Evolutionary conservation across 2,113 vertebrate genomes (phyloP), one percentile per base, ranked within the genome.

Genomic region (Lampris incognitus): DNA sequence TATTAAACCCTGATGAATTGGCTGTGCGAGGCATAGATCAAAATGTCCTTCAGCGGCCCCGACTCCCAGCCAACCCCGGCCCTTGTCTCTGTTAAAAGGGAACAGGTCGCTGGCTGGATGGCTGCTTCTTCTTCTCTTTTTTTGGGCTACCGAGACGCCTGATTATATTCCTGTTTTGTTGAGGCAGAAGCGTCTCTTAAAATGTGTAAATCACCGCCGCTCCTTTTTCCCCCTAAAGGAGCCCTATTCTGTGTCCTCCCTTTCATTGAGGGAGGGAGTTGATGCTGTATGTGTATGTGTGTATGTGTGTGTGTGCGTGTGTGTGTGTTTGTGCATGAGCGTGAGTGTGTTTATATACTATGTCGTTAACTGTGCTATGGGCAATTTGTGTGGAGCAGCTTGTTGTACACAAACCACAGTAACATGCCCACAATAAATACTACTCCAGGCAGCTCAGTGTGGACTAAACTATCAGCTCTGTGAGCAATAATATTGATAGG

Each of bases 1-100:
- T 94, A 94, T 94, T 95, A 95, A 94, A 92, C 88, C 91, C 91
- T 92, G 94, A 94, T 94, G 94, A 94, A 95, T 94, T 92, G 93
- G 89, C 91, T 90, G 90, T 92, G 92, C 91, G 89, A 93, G 90
- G 92, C 90, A 91, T 91, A 93, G 92, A 93, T 94, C 93, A 93
- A 24, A 24, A 88, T 93, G 93, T 93, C 91, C 92, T 92, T 92
- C 92, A 94, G 92, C 93, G 24, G 24, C 91, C 92, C 89, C 85
- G 88, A 89, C 91, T 86, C 90, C 90, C 85, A 92, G 87, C 57
- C 78, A 90, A 78, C 89, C 86, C 63, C 1, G 87, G 91, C 91
- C 24, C 91, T 92, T 88, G 91, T 92, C 91, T 91, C 69, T 85
- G 87, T 81, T 91, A 92, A 93, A 92, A 24, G 84, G 87, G 91